A percentile compares a stretch with the other conserved stretches of the same genome.
Evolutionary conservation across 1,140 invertebrate species (phyloP).

Genomic region (Cyclina sinensis): DNA sequence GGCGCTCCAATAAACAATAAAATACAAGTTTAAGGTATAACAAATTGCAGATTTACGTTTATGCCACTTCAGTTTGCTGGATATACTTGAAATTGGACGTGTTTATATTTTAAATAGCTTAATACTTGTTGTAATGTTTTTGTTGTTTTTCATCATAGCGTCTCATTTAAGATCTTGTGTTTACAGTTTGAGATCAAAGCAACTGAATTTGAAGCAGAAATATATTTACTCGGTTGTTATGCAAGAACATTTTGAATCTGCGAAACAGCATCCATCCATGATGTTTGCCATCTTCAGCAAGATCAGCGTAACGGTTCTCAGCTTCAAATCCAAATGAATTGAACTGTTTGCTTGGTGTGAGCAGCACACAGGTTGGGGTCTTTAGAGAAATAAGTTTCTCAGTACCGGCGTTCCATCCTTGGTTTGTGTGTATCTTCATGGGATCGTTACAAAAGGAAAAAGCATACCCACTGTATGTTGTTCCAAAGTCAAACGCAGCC

Average conservation of each 20-base stretch:
- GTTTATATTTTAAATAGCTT: too few relatives aligned
- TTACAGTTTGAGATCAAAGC: too few relatives aligned
- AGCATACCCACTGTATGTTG: slow-evolving; percentile 51
- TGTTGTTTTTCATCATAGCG: too few relatives aligned
- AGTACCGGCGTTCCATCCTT: slow-evolving; percentile 2
- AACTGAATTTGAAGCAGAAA: too few relatives aligned
- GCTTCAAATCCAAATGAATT: slow-evolving; percentile 53
- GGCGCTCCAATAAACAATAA: too few relatives aligned
- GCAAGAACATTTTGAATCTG: slow-evolving; percentile 56
- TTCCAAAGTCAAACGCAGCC: slow-evolving; percentile 32
- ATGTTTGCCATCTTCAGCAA: slow-evolving; percentile 19
- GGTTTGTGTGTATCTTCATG: slow-evolving; percentile 38
- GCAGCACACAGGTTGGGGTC: slow-evolving; percentile 28
- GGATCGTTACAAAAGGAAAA: slow-evolving; percentile 35
- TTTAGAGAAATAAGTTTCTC: slow-evolving; percentile 15
- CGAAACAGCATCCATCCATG: slow-evolving; percentile 28
- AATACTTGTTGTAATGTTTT: too few relatives aligned
- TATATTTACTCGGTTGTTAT: slow-evolving; percentile 17
- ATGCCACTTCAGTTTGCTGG: neutral
- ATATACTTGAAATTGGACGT: neutral
- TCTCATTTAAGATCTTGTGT: too few relatives aligned
- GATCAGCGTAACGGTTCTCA: slow-evolving; percentile 39
- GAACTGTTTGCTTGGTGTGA: slow-evolving; percentile 26
- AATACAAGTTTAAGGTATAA: neutral
- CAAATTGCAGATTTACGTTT: neutral